phyloP scores from a whole-genome alignment of 2,113 vertebrate genomes.

The Dascyllus trimaculatus region DNA sequence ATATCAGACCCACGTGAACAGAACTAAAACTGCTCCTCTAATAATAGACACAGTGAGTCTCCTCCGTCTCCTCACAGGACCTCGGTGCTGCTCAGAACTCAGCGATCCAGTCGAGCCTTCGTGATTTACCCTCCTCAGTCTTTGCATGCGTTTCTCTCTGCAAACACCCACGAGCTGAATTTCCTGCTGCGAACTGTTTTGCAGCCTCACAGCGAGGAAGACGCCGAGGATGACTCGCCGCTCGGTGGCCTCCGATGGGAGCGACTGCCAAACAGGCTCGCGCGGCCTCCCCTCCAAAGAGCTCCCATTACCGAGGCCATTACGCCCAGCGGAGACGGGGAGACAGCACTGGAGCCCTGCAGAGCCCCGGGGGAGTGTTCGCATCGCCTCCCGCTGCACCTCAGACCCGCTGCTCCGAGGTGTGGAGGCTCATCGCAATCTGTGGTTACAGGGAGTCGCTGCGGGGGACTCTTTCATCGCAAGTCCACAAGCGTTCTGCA shows the following conservation, averaged over 20 bases:
- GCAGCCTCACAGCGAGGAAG: slow-evolving; percentile 18
- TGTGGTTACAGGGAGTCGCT: slow-evolving; percentile 23
- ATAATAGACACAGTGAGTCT: not conserved
- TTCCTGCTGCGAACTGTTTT: slow-evolving; percentile 52
- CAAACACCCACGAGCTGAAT: slow-evolving; percentile 24
- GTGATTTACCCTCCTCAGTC: slow-evolving; percentile 19
- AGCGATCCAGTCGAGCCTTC: slow-evolving; percentile 2
- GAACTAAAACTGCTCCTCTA: not conserved
- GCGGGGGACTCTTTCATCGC: not conserved
- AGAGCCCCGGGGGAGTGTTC: slow-evolving; percentile 6
- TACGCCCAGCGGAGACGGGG: slow-evolving; percentile 27
- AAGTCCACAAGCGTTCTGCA: not conserved
- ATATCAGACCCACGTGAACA: too few relatives aligned
- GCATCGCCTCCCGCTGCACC: not conserved
- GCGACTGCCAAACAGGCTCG: slow-evolving; percentile 4
- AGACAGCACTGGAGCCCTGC: slow-evolving; percentile 13
- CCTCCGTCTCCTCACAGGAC: not conserved
- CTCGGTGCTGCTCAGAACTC: not conserved
- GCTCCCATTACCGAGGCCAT: slow-evolving; percentile 46
- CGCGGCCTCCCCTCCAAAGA: slow-evolving; percentile 15
- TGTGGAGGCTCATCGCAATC: slow-evolving; percentile 19
- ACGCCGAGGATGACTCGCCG: slow-evolving; percentile 34
- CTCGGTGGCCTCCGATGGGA: slow-evolving; percentile 30
- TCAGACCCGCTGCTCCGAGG: slow-evolving; percentile 21
- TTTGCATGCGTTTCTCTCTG: slow-evolving; percentile 27